Evolutionary conservation across 2,797 vertebrate genomes (phyloP).

Genomic region (Loriculus beryllinus): DNA sequence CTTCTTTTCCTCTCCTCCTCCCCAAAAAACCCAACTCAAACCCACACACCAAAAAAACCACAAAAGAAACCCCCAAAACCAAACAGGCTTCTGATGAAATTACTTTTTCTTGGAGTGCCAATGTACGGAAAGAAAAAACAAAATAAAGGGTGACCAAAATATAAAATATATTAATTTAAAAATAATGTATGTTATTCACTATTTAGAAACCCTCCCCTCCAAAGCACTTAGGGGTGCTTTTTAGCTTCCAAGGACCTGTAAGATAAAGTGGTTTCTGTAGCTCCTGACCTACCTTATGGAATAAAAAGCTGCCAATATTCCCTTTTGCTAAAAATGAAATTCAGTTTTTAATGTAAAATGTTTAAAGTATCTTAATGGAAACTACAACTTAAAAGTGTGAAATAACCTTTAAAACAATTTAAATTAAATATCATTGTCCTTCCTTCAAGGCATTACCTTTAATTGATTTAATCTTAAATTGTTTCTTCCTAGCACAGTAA

Average conservation of each 20-base stretch:
- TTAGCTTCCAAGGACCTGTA: background rate
- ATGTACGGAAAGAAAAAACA: background rate
- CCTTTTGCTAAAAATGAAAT: background rate
- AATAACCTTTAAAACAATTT: slow-evolving; percentile 67
- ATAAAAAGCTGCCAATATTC: background rate
- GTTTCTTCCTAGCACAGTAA: slow-evolving; percentile 64
- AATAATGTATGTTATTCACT: background rate
- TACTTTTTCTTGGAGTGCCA: background rate
- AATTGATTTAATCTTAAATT: slow-evolving; percentile 70
- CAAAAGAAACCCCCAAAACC: background rate
- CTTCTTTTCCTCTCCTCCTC: background rate
- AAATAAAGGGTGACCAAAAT: background rate
- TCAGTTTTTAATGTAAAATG: slow-evolving; percentile 23
- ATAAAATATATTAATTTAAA: background rate
- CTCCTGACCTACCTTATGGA: background rate
- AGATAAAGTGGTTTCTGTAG: background rate
- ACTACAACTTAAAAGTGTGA: background rate
- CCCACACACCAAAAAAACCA: background rate
- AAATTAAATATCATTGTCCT: slow-evolving; percentile 65
- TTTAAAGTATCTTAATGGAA: slow-evolving; percentile 32
- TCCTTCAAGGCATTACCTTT: slow-evolving; percentile 68
- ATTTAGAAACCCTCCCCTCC: background rate
- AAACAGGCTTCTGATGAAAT: background rate
- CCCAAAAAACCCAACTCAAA: accelerated
- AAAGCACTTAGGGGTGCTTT: background rate